Evolutionary conservation across 2,797 vertebrate genomes (phyloP).

Genomic region (Naso thynnoides): DNA sequence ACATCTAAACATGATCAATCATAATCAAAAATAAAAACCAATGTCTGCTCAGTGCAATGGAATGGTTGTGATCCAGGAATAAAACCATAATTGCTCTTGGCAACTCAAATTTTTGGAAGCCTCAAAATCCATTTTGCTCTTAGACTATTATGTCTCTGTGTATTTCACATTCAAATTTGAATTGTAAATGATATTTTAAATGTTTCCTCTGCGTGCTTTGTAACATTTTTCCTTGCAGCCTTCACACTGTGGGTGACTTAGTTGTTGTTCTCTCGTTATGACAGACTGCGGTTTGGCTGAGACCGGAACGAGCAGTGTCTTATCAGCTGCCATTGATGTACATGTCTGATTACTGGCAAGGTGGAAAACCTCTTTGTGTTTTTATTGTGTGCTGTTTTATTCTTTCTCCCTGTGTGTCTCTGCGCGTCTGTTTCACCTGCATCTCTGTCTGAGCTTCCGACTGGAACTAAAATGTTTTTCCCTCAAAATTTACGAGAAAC

Average conservation of each 20-base stretch:
- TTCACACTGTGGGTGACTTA: neutral
- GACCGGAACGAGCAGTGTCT: constrained; percentile 11
- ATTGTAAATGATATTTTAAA: neutral
- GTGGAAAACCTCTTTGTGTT: constrained; percentile 49
- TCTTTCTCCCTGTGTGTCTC: constrained; percentile 15
- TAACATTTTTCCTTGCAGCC: too few species aligned
- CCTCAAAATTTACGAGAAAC: neutral
- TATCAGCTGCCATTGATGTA: constrained; percentile 36
- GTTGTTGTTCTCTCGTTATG: constrained; percentile 3
- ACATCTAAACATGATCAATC: neutral
- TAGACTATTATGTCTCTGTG: neutral
- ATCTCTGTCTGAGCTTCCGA: neutral
- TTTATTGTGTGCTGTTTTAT: constrained; percentile 16
- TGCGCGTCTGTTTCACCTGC: constrained; percentile 5
- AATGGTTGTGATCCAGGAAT: neutral
- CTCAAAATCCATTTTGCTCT: neutral
- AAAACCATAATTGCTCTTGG: neutral
- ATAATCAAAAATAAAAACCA: neutral
- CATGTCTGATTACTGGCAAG: constrained; percentile 48
- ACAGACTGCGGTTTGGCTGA: neutral
- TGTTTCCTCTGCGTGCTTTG: neutral
- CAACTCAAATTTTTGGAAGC: neutral
- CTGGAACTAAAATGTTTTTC: neutral
- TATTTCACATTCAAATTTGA: neutral
- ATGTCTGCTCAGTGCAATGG: constrained; percentile 7